Base-by-base conservation (phyloP, 2,888 invertebrate species). In the Lasioglossum oenotherae region DNA sequence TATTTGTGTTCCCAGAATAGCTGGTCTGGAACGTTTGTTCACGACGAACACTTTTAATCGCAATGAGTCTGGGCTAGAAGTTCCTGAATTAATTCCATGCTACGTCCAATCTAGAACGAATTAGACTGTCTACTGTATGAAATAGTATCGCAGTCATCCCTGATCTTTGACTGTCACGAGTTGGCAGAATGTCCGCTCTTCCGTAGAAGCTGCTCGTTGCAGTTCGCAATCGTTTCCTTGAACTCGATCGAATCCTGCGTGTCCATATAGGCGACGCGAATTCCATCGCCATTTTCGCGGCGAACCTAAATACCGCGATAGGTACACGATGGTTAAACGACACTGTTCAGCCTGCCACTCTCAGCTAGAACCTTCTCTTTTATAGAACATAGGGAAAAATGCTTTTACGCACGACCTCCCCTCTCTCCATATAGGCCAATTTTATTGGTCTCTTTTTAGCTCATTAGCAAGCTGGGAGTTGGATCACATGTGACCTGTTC, bases 241-340 rank as follows among this genome's bases (percentile, higher is more conserved):
- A 44, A 46, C 73, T 19, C 46, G 46, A 31, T 31, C 46, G 27
- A 46, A 27, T 19, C 5, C 31, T 31, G n/a, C 31, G 31, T 49
- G 73, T 4, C 31, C 41, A 31, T 31, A 27, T 19, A 35, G n/a
- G 72, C 72, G 8, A 53, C 27, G 31, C 35, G 80, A 78, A 80
- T 78, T 73, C 57, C 78, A 38, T 19, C 57, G 67, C 75, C 38
- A 57, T 82, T 81, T 71, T 71, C 80, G 69, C 69, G 35, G 6
- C 77, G 74, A 86, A 83, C 77, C 81, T 78, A 82, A 79, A 89
- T 86, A 80, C 81, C 85, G 88, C 86, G 2, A 6, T 81, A 88
- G 82, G 57, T 41, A 57, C 74, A 60, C 64, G 44, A 81, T 31
- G 27, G 6, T 64, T 31, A 64, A 14, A 16, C 2, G 41, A 12